These are phyloP conservation scores for Aurelia coerulea DNA, from an alignment of 30 jellyfish, hydroid and myxozoan species.

Conservation along the genomic window DNA sequence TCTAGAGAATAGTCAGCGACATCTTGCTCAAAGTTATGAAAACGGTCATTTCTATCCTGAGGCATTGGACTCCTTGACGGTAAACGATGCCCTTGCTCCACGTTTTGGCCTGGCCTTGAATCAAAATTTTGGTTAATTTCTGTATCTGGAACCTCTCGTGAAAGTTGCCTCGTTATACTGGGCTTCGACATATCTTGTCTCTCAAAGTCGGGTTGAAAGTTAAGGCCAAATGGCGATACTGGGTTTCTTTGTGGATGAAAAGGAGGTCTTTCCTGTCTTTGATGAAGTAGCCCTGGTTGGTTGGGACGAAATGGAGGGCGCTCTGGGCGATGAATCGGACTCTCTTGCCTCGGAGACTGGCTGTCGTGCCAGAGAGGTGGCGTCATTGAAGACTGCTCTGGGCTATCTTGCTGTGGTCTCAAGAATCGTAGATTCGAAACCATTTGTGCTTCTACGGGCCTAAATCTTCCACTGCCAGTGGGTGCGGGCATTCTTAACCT, in stretches of 20 bases:
- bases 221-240: not conserved
- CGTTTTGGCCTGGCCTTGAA: not conserved
- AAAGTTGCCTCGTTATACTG: not conserved
- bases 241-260: not conserved
- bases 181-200: not conserved
- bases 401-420: slow-evolving; percentile 5
- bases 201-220: not conserved
- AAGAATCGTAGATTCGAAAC: slow-evolving; percentile 15
- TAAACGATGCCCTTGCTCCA: not conserved
- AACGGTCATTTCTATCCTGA: not conserved
- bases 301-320: slow-evolving; percentile 23
- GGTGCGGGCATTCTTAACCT: slow-evolving; percentile 5
- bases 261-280: slow-evolving; percentile 9
- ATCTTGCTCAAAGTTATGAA: not conserved
- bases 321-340: slow-evolving; percentile 8
- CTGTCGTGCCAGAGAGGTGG: slow-evolving; percentile 26
- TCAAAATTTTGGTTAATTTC: not conserved
- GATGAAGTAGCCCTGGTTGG: slow-evolving; percentile 28
- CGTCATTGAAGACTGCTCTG: slow-evolving; percentile 13
- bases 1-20: not conserved
- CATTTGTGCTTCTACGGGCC: slow-evolving; percentile 23
- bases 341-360: slow-evolving; percentile 6
- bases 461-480: slow-evolving; percentile 7
- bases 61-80: not conserved
- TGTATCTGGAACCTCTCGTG: not conserved